These are phyloP conservation scores for Callaeas wilsoni DNA, from an alignment of 2,113 vertebrate genomes.

Conservation along the genomic window DNA sequence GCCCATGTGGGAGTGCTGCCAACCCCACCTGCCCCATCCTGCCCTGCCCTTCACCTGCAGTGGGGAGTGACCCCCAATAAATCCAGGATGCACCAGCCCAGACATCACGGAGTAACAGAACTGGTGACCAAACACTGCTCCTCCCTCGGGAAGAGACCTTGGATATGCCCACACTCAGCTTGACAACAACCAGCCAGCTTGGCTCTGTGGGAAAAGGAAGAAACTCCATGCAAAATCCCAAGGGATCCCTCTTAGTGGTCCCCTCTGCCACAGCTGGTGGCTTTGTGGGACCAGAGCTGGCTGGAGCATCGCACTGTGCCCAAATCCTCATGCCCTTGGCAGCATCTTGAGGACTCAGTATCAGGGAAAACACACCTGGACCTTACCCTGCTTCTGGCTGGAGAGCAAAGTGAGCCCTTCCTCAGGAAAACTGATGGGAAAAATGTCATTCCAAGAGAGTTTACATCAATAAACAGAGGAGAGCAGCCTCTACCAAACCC, in stretches of 20 bases:
- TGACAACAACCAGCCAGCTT: background rate
- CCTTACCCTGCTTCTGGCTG: background rate
- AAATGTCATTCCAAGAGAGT: background rate
- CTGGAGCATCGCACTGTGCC: background rate
- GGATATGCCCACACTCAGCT: accelerated
- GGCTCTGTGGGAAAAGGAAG: background rate
- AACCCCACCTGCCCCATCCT: background rate
- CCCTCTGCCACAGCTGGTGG: background rate
- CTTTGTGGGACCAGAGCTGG: background rate
- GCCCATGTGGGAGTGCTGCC: background rate
- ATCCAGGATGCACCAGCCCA: background rate
- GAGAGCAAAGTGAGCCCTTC: background rate
- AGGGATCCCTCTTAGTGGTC: background rate
- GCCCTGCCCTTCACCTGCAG: background rate
- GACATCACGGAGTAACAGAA: accelerated
- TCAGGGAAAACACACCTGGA: background rate
- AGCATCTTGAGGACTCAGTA: background rate
- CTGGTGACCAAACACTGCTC: background rate
- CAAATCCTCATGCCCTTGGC: background rate
- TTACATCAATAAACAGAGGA: background rate
- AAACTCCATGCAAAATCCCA: background rate
- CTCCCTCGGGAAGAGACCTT: background rate
- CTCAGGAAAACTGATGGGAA: background rate
- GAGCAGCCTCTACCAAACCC: background rate
- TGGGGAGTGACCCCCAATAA: background rate